Evolutionary conservation across 1,140 invertebrate species (phyloP), one percentile per base, ranked within the genome.

Genomic region (Euwallacea similis): DNA sequence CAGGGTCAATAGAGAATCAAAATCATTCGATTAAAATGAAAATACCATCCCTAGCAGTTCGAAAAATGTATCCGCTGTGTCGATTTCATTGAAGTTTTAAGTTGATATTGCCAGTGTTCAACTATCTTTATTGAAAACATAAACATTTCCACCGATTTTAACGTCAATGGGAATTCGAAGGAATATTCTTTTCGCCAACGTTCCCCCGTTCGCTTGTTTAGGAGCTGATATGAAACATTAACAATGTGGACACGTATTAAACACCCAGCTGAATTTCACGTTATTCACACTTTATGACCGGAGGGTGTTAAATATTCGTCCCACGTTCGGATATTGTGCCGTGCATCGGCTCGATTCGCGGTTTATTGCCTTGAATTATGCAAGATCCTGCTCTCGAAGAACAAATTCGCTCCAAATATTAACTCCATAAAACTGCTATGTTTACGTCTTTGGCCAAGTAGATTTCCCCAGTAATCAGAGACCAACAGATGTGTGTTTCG

Each of bases 401-500:
- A 10, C 9, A 50, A 50, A 11, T 50, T 50, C 46, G 46, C 9
- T 50, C 46, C 13, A 50, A 50, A 50, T 50, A 50, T 50, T 50
- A 50, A 50, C 9, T 50, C 13, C 46, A 50, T 50, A 50, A 50
- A 50, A 50, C 46, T 50, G 46, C 46, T 2, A 2, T 50, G n/a
- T 56, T 56, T 56, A 15, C 54, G 54, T 56, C 54, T 15, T 56
- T 44, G 11, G 61, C 16, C 43, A 54, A 50, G 66, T 71, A 71
- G 66, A 71, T 56, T 66, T 66, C 33, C 47, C 50, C 58, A 46
- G 63, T 71, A 71, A 71, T 71, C 60, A 42, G 59, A 61, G 66
- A 71, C 63, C 60, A 66, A 71, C 70, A 71, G 70, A 71, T 71
- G 70, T 66, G 70, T 66, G 66, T 71, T 63, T 66, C 63, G 21